Conservation (phyloP, 35 echinoderm and acorn worm species). For the Antedon bifida region DNA sequence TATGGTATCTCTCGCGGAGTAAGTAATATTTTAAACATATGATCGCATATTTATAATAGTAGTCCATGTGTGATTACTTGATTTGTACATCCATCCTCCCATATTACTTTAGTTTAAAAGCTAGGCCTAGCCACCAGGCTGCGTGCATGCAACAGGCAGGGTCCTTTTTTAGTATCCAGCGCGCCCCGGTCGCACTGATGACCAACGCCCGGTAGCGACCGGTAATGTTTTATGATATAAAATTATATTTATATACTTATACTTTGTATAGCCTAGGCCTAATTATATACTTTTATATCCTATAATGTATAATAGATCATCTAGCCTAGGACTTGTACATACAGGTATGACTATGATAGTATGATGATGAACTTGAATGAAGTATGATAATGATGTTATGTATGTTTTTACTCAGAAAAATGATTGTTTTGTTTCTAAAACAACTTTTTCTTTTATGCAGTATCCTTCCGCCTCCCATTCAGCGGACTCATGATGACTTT, state of each 20-base stretch:
- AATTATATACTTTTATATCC: too few relatives aligned
- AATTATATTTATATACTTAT: too few relatives aligned
- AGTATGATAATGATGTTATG: background rate
- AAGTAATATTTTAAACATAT: background rate
- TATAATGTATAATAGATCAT: too few relatives aligned
- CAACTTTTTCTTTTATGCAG: conserved; percentile 11
- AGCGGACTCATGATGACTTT: conserved; percentile 58
- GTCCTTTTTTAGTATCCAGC: too few relatives aligned
- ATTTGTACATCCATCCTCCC: background rate
- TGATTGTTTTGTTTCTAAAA: background rate
- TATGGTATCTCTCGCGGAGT: background rate
- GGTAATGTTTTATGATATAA: too few relatives aligned
- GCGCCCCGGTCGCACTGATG: too few relatives aligned
- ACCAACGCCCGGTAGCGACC: too few relatives aligned
- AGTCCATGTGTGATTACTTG: background rate
- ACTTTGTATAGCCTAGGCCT: too few relatives aligned
- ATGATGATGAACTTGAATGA: too few relatives aligned
- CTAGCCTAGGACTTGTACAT: too few relatives aligned
- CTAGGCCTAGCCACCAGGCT: background rate
- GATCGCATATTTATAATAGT: background rate
- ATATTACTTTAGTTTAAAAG: background rate
- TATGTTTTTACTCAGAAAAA: background rate
- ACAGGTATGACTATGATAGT: too few relatives aligned
- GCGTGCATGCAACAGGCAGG: background rate
- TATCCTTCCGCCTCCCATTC: conserved; percentile 70